Percentiles rank a stretch among this genome's conserved stretches.
phyloP scores from a whole-genome alignment of 1,140 invertebrate species.

The Leptinotarsa lineolata region DNA sequence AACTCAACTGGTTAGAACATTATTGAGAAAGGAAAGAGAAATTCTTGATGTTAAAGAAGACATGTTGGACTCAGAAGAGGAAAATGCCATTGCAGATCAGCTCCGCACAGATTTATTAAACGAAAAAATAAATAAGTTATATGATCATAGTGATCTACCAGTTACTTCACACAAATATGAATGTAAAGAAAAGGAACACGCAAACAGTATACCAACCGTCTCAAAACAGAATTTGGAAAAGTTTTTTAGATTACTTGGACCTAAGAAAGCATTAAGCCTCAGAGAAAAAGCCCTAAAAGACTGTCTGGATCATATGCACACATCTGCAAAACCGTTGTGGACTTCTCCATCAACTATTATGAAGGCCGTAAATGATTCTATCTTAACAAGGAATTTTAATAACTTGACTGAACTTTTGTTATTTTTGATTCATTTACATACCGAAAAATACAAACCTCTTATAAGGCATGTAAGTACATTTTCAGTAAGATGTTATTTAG shows the following conservation, averaged over 20 bases:
- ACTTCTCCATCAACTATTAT: conserved; percentile 34
- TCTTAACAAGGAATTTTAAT: conserved; percentile 34
- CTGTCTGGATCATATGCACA: conserved; percentile 1
- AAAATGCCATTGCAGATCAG: conserved; percentile 16
- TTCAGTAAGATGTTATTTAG: too few relatives aligned
- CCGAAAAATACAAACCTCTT: conserved; percentile 29
- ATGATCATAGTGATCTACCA: not conserved
- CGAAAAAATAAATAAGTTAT: not conserved
- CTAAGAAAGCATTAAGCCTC: not conserved
- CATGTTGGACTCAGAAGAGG: conserved; percentile 12
- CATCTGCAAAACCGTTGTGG: conserved; percentile 22
- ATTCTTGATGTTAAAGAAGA: not conserved
- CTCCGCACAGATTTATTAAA: conserved; percentile 14
- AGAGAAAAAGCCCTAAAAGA: not conserved
- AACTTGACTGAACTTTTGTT: conserved; percentile 33
- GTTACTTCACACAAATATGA: not conserved
- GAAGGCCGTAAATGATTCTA: conserved; percentile 27
- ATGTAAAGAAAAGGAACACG: not conserved
- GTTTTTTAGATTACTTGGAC: not conserved
- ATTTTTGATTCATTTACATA: conserved; percentile 28
- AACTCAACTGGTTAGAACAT: not conserved
- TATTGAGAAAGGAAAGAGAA: conserved; percentile 8
- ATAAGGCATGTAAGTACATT: conserved; percentile 33
- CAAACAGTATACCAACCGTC: conserved; percentile 3
- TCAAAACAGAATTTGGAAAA: not conserved